These are phyloP conservation scores for Tiliacea aurago DNA, from an alignment of 2,888 invertebrate species.

Conservation along the genomic window DNA sequence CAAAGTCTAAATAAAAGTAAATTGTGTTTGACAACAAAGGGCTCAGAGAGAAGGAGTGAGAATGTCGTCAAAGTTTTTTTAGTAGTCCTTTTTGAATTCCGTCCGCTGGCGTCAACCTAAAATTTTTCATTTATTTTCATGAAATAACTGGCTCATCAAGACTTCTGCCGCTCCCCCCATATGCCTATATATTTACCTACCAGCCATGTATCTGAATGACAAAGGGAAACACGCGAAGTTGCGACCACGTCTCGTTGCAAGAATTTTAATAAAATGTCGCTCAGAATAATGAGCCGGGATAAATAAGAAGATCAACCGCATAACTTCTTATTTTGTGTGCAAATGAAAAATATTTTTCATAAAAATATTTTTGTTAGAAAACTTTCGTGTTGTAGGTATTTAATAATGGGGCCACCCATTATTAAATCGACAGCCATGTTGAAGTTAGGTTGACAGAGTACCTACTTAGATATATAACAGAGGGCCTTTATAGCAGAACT, in stretches of 20 bases:
- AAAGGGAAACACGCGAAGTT: constrained; percentile 48
- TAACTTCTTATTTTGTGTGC: constrained; percentile 45
- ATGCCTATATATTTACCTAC: constrained; percentile 34
- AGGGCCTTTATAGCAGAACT: no score
- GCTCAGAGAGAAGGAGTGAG: no score
- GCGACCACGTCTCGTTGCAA: constrained; percentile 51
- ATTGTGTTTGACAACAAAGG: background rate
- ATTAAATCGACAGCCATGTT: no score
- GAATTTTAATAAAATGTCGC: constrained; percentile 70
- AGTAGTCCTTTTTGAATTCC: background rate
- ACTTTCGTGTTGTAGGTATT: constrained; percentile 15
- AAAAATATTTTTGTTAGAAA: constrained; percentile 18
- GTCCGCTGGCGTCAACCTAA: background rate
- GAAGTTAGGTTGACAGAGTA: background rate
- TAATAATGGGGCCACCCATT: no score
- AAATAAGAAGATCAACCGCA: constrained; percentile 37
- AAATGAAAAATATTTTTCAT: constrained; percentile 56
- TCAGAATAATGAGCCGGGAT: constrained; percentile 31
- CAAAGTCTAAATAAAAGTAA: no score
- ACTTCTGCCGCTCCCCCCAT: background rate
- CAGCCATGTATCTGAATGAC: constrained; percentile 26
- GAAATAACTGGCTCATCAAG: constrained; percentile 14
- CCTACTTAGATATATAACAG: background rate
- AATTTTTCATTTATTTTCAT: constrained; percentile 18
- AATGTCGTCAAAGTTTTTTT: background rate